Percentiles rank a stretch among this genome's conserved stretches.
phyloP scores from a whole-genome alignment of 2,888 invertebrate species.

The Noctua fimbriata region DNA sequence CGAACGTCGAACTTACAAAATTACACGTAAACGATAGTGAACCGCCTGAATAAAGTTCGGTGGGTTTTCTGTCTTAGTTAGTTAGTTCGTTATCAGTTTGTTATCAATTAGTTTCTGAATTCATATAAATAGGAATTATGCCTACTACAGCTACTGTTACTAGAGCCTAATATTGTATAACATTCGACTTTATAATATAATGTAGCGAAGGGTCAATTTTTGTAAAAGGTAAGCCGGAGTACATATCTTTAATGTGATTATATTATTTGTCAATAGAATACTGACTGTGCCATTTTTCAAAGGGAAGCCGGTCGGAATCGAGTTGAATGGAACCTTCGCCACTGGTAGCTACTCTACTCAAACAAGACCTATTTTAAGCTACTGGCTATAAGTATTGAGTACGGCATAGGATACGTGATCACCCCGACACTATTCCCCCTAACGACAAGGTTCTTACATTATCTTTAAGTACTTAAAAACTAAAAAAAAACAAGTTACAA shows the following conservation, averaged over 20 bases:
- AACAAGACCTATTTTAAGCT: not conserved
- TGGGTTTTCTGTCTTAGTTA: not conserved
- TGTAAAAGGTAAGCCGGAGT: no score
- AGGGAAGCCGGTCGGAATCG: no score
- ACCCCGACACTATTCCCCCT: not conserved
- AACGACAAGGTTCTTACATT: not conserved
- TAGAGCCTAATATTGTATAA: not conserved
- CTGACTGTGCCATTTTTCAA: no score
- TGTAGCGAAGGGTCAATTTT: no score
- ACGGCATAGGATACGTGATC: not conserved
- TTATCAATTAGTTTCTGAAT: not conserved
- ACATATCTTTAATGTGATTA: no score
- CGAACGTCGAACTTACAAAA: not conserved
- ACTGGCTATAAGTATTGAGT: not conserved
- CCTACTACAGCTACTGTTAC: not conserved
- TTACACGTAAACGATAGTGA: not conserved
- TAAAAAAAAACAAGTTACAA: conserved; percentile 9
- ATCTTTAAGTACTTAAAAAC: conserved; percentile 11
- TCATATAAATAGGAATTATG: not conserved
- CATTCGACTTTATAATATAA: not conserved
- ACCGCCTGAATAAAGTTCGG: no score
- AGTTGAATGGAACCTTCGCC: no score
- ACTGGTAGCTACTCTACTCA: no score
- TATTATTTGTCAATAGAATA: no score
- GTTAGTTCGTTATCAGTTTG: no score